Conservation (phyloP, 1,140 invertebrate genomes). For the Arctopsyche grandis region DNA sequence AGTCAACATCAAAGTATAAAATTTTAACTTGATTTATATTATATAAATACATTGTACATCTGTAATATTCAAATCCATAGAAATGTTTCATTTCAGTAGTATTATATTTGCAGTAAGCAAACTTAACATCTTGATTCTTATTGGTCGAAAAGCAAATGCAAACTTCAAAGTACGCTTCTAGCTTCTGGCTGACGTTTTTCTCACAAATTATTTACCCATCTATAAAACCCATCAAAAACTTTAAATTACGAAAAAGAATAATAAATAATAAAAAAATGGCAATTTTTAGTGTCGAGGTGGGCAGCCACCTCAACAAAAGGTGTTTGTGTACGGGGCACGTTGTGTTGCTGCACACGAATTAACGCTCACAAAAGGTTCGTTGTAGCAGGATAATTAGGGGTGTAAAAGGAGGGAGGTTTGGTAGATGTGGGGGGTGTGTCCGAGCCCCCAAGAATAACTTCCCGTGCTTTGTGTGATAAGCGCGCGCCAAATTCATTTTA, state of each 20-base stretch:
- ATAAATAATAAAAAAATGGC: not conserved
- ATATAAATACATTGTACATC: too few relatives aligned
- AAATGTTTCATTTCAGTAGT: too few relatives aligned
- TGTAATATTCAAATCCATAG: too few relatives aligned
- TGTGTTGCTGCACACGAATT: not conserved
- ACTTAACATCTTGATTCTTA: too few relatives aligned
- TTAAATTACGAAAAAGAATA: not conserved
- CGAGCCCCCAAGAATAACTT: conserved; percentile 33
- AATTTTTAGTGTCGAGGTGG: not conserved
- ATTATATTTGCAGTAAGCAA: too few relatives aligned
- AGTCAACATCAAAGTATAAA: too few relatives aligned
- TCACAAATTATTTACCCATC: too few relatives aligned
- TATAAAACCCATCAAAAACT: too few relatives aligned
- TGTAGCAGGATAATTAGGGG: conserved; percentile 26
- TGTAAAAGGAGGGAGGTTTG: not conserved
- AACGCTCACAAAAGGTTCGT: not conserved
- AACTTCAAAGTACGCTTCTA: too few relatives aligned
- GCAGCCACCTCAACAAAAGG: not conserved
- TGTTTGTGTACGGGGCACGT: not conserved
- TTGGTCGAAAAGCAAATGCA: too few relatives aligned
- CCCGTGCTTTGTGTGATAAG: conserved; percentile 29
- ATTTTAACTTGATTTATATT: too few relatives aligned
- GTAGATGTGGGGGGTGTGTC: conserved; percentile 18
- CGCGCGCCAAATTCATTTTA: conserved; percentile 27
- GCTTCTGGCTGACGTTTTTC: too few relatives aligned